Percentiles rank a stretch among this genome's conserved stretches.
phyloP scores from a whole-genome alignment of 1,140 invertebrate species.

The Saccostrea glomerata region DNA sequence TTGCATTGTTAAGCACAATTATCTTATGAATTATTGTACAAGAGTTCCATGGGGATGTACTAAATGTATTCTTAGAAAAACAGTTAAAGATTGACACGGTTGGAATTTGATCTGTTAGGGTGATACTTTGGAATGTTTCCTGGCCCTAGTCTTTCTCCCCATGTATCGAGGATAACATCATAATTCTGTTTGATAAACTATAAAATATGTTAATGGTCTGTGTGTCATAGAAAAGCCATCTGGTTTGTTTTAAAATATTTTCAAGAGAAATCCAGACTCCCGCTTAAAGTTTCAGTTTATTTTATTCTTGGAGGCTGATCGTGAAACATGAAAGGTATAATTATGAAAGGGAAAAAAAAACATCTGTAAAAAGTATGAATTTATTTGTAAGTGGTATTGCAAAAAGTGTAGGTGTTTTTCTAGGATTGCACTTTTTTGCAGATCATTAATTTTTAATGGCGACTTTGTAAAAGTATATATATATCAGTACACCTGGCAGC shows the following conservation, averaged over 20 bases:
- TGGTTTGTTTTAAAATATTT: constrained; percentile 23
- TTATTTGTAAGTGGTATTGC: too few relatives aligned
- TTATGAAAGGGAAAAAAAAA: background rate
- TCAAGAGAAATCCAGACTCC: constrained; percentile 1
- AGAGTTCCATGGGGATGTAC: background rate
- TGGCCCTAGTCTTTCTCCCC: background rate
- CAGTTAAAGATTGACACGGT: background rate
- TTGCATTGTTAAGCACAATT: constrained; percentile 17
- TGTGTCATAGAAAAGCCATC: constrained; percentile 35
- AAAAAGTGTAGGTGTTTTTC: too few relatives aligned
- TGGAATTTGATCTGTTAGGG: background rate
- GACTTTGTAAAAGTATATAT: too few relatives aligned
- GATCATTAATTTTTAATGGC: too few relatives aligned
- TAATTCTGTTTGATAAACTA: constrained; percentile 28
- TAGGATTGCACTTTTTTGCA: too few relatives aligned
- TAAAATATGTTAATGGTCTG: constrained; percentile 25
- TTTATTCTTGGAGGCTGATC: background rate
- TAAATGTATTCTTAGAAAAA: background rate
- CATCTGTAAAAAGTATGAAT: too few relatives aligned
- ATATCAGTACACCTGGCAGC: background rate
- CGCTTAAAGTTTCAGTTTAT: background rate
- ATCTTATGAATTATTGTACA: background rate
- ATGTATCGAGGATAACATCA: constrained; percentile 26
- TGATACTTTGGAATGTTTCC: background rate
- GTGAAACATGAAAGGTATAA: constrained; percentile 31